Base-by-base conservation (phyloP, 2,797 vertebrate species). In the Chiroxiphia lanceolata region DNA sequence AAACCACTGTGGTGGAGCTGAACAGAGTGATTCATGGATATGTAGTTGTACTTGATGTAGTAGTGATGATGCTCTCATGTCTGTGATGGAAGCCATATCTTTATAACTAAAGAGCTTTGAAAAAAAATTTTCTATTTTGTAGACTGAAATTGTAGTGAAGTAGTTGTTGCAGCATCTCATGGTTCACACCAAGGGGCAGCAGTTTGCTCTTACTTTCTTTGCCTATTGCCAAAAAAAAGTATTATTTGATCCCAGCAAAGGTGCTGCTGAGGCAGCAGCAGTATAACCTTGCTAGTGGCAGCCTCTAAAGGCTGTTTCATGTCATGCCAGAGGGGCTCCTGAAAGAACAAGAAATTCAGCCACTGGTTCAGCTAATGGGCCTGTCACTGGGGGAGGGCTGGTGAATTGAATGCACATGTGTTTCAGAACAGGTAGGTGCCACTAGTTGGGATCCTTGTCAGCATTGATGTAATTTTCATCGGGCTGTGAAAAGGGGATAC, bases 211-310 rank as follows among this genome's bases (percentile, higher is more conserved):
- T 13, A 2, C 38, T 17, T 87, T 72, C 84, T 81, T 80, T 82
- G 44, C 15, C 13, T 29, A 15, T 80, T 48, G 38, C 23, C 20
- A 40, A 42, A 44, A 45, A 34, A 11, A 8, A 15, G 6, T 38
- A 27, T 64, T 78, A 54, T 13, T 68, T 53, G 29, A 77, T 81
- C 13, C n/a, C 38, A 75, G 50, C 17, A 47, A 75, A 94, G 33
- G 50, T 86, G 51, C 47, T 90, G 85, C 76, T 84, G 65, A 80
- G 60, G 33, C 64, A 83, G 64, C 53, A 77, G 48, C 21, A 15
- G 27, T 23, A 34, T 78, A 47, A 77, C 57, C 61, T 90, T 90
- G 61, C 63, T 22, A 15, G 13, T 31, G 54, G 11, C 36, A 78
- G 23, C n/a, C 31, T 72, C 16, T 45, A n/a, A 44, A 25, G 15